Base-by-base conservation (phyloP, 2,797 vertebrate genomes). In the Carduelis carduelis region DNA sequence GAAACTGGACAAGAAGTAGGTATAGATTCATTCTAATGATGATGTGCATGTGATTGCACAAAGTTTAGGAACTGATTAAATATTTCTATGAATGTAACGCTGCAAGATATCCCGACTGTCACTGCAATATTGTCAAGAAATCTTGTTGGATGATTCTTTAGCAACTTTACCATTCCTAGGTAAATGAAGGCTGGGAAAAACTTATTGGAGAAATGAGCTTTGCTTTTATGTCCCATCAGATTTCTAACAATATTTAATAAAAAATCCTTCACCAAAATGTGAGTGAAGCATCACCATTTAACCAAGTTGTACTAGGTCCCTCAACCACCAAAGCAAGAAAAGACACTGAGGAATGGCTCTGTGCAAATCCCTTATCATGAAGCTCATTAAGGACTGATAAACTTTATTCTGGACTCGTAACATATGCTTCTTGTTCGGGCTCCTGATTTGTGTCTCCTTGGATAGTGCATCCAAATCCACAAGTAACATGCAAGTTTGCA, bases 401-500 rank as follows among this genome's bases (percentile, higher is more conserved):
- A 35, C 46, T 88, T 75, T 60, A 35, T 71, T 90, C 39, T 91
- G 90, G 68, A 43, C 75, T 77, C 7, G 1, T 18, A 93, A 74
- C 63, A 69, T 23, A 47, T 22, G 35, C 76, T 78, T 55, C 89
- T 91, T 81, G 39, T 83, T 82, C 0, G 4, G 66, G 78, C 83
- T 96, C 69, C 91, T 69, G 89, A 69, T 80, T 83, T 81, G 72
- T 83, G 87, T 94, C 50, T 88, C 56, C 65, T 93, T 76, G 76
- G 55, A 76, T 63, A 93, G 47, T 7, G 70, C 59, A 66, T 96
- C 91, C 91, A 89, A 95, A 86, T 96, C 89, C 94, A 79, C 79
- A 88, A 96, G 92, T 84, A 95, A 94, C 89, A 91, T 94, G 80
- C 69, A 56, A 92, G 92, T 88, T 97, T 94, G 92, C 95, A 88